Conservation (phyloP, 2,888 invertebrate species). For the Diaphora mendica region DNA sequence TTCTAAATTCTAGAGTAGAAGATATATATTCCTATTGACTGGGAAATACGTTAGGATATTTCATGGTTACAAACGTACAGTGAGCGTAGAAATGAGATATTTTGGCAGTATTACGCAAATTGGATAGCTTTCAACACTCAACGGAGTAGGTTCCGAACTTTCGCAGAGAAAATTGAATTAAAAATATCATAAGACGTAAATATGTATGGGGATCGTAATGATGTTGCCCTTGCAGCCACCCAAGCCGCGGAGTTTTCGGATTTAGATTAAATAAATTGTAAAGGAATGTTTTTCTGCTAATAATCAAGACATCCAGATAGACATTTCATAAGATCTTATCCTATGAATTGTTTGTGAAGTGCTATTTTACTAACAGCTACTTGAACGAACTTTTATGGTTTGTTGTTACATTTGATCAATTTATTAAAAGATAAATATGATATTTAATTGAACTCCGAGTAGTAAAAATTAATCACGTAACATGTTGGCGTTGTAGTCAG, state of each 20-base stretch:
- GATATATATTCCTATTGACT: slow-evolving; percentile 44
- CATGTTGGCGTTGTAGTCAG: background rate
- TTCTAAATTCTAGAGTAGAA: slow-evolving; percentile 45
- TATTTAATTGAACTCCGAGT: background rate
- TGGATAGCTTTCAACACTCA: slow-evolving; percentile 87
- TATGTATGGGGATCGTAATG: slow-evolving; percentile 81
- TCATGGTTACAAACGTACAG: slow-evolving; percentile 60
- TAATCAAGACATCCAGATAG: slow-evolving; percentile 27
- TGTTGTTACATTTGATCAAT: background rate
- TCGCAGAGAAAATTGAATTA: slow-evolving; percentile 86
- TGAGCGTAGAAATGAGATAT: slow-evolving; percentile 87
- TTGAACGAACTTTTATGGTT: background rate
- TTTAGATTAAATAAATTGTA: slow-evolving; percentile 62
- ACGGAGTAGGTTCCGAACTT: slow-evolving; percentile 86
- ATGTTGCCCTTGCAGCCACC: slow-evolving; percentile 71
- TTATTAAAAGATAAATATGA: background rate
- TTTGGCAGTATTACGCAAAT: slow-evolving; percentile 87
- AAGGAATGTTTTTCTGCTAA: slow-evolving; percentile 50
- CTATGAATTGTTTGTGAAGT: slow-evolving; percentile 17
- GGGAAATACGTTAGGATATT: slow-evolving; percentile 56
- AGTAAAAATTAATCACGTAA: background rate
- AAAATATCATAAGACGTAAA: slow-evolving; percentile 86
- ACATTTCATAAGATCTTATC: slow-evolving; percentile 39
- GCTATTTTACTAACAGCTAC: background rate
- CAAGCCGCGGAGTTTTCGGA: slow-evolving; percentile 57